These are phyloP conservation scores for Lepidochrysops patricia DNA, from an alignment of 2,888 invertebrate species.

Conservation along the genomic window DNA sequence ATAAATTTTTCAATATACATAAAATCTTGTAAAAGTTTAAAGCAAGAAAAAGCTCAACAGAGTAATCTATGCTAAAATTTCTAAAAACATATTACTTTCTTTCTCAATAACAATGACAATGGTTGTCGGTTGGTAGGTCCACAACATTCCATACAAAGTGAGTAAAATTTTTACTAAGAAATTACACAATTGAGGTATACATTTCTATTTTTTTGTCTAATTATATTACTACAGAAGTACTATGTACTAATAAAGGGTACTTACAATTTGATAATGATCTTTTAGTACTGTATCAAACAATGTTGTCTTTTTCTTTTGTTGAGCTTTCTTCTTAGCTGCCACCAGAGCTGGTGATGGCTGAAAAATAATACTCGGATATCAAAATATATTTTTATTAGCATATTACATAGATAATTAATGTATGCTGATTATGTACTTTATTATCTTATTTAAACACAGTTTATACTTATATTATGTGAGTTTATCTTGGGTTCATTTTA, in stretches of 20 bases:
- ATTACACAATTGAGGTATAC: too few species aligned
- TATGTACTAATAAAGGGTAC: slow-evolving; percentile 26
- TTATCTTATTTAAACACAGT: neutral
- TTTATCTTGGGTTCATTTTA: neutral
- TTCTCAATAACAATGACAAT: too few species aligned
- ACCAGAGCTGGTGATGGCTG: slow-evolving; percentile 73
- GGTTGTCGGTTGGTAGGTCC: too few species aligned
- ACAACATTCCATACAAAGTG: too few species aligned
- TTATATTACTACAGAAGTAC: too few species aligned
- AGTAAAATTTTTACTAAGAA: too few species aligned
- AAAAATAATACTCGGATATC: slow-evolving; percentile 24
- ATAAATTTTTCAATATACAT: too few species aligned
- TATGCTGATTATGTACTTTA: neutral
- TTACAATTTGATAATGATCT: slow-evolving; percentile 81
- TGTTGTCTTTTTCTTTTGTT: slow-evolving; percentile 71
- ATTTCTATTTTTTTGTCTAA: too few species aligned
- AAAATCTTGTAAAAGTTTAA: too few species aligned
- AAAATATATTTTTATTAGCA: neutral
- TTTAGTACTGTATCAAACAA: slow-evolving; percentile 64
- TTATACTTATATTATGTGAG: neutral
- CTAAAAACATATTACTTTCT: too few species aligned
- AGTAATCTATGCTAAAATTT: too few species aligned
- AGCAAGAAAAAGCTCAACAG: too few species aligned
- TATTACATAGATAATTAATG: neutral
- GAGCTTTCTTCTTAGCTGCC: slow-evolving; percentile 81